These are phyloP conservation scores for Mantis religiosa DNA, from an alignment of 2,888 invertebrate species.

Conservation along the genomic window DNA sequence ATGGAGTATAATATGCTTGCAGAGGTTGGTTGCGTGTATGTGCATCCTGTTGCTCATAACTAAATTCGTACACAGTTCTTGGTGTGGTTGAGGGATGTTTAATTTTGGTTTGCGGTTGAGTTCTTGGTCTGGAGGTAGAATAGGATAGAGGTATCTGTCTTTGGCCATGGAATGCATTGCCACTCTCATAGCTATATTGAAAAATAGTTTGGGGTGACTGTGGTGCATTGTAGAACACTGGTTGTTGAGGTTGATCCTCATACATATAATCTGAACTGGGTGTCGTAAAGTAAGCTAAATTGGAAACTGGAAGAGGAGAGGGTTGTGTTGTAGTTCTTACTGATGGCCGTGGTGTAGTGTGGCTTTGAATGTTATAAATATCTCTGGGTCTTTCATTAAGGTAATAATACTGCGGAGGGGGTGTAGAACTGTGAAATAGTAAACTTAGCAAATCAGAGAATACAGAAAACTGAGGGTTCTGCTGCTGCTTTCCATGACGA, in stretches of 20 bases:
- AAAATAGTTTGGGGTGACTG: neutral
- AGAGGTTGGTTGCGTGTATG: neutral
- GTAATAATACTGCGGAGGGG: conserved; percentile 8
- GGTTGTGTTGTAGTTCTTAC: conserved; percentile 35
- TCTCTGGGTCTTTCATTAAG: conserved; percentile 34
- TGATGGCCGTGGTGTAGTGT: neutral
- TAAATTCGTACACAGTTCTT: conserved; percentile 61
- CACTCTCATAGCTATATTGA: neutral
- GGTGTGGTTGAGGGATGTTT: neutral
- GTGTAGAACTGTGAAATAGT: neutral
- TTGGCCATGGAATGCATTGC: neutral
- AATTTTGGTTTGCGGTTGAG: neutral
- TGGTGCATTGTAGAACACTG: neutral
- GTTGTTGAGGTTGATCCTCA: neutral
- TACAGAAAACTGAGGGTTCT: neutral
- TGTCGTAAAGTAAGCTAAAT: conserved; percentile 2
- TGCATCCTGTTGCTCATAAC: conserved; percentile 57
- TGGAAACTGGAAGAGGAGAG: conserved; percentile 38
- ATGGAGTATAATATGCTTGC: neutral
- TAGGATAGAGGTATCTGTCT: neutral
- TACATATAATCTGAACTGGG: neutral
- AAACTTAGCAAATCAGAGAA: neutral
- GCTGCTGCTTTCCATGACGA: neutral
- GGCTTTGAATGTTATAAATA: conserved; percentile 44
- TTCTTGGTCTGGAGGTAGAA: neutral